Evolutionary conservation across 2,888 invertebrate genomes (phyloP).

Genomic region (Epistrophella euchroma): DNA sequence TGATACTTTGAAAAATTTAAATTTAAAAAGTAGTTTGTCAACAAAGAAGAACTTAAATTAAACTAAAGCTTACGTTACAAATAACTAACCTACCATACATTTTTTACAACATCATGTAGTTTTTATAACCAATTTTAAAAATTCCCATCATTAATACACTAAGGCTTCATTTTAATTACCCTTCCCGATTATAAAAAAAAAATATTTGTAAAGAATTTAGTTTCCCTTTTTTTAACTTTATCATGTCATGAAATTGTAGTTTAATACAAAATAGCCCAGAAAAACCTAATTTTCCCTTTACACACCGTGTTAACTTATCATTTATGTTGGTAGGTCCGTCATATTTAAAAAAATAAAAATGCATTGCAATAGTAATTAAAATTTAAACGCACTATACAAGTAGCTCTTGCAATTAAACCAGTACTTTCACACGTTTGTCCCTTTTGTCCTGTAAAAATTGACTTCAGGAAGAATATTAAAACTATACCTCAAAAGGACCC

Average conservation of each 20-base stretch:
- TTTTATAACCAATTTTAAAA: background rate
- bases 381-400: conserved; percentile 59
- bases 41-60: no score
- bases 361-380: conserved; percentile 57
- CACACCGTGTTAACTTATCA: background rate
- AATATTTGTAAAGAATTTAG: background rate
- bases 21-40: no score
- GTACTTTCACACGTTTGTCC: conserved; percentile 69
- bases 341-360: conserved; percentile 35
- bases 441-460: conserved; percentile 51
- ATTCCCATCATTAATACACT: background rate
- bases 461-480: conserved; percentile 60
- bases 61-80: background rate
- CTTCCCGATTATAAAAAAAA: background rate
- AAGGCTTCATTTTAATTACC: background rate
- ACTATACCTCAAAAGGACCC: conserved; percentile 13
- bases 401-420: conserved; percentile 47
- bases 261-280: background rate
- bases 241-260: background rate
- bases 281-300: background rate
- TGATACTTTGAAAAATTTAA: no score
- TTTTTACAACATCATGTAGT: background rate
- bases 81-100: background rate
- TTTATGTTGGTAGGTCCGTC: conserved; percentile 42
- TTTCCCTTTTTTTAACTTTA: background rate